Conservation (phyloP, 37 sponge, comb jelly and placozoan species). For the Aphrocallistes beatrix region DNA sequence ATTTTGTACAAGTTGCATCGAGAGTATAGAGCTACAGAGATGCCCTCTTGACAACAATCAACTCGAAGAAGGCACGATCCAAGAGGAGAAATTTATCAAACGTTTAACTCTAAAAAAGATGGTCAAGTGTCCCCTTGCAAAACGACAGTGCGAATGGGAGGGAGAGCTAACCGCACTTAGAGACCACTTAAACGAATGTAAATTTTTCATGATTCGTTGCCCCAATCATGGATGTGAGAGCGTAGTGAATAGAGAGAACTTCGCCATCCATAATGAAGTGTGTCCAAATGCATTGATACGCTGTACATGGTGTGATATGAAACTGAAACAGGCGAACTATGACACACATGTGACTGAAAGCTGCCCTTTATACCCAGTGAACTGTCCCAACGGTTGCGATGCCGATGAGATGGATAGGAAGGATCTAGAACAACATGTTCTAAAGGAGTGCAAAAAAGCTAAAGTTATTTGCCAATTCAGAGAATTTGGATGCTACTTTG, state of each 20-base stretch:
- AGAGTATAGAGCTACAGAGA: not conserved
- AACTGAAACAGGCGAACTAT: not conserved
- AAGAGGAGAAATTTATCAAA: not conserved
- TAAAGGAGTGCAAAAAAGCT: not conserved
- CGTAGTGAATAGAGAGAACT: not conserved
- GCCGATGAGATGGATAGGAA: not conserved
- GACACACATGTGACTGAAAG: not conserved
- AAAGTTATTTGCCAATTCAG: slow-evolving; percentile 7
- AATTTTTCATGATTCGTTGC: not conserved
- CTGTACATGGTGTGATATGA: not conserved
- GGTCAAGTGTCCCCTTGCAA: not conserved
- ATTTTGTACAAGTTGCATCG: not conserved
- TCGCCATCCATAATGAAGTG: not conserved
- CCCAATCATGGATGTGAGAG: not conserved
- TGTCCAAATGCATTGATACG: not conserved
- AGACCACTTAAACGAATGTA: not conserved
- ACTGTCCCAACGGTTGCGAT: slow-evolving; percentile 15
- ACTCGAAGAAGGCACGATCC: not conserved
- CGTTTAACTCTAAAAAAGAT: not conserved
- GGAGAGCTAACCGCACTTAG: not conserved
- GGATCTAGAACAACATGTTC: not conserved
- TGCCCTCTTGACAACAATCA: not conserved
- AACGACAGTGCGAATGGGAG: slow-evolving; percentile 3
- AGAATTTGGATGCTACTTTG: not conserved
- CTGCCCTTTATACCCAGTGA: not conserved